Percentiles rank a stretch among this genome's conserved stretches.
These are phyloP conservation scores for Dendrolimus punctatus DNA, from an alignment of 1,140 invertebrate genomes.

Conservation along the genomic window DNA sequence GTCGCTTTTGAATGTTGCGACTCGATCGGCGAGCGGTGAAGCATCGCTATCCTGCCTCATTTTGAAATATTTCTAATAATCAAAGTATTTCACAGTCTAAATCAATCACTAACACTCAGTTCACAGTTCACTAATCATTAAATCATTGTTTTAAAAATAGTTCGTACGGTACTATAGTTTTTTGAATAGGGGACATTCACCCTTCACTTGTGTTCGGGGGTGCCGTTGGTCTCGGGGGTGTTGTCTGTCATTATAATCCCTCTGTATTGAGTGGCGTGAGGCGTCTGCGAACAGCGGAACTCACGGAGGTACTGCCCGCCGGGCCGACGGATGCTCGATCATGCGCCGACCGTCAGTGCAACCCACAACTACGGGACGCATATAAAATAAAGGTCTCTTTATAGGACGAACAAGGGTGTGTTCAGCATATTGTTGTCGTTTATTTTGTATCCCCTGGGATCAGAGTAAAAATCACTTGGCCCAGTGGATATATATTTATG, in stretches of 20 bases:
- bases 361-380: slow-evolving; percentile 18
- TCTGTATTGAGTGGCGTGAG: slow-evolving; percentile 11
- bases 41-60: slow-evolving; percentile 56
- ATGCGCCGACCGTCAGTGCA: slow-evolving; percentile 41
- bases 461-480: no score
- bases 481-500: no score
- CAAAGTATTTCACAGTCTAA: neutral
- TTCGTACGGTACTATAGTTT: no score
- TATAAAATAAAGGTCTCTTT: slow-evolving; percentile 28
- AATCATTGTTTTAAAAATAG: no score
- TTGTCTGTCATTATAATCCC: slow-evolving; percentile 39
- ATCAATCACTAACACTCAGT: no score
- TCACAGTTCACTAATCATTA: no score
- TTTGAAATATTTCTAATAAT: slow-evolving; percentile 15
- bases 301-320: slow-evolving; percentile 38
- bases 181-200: slow-evolving; percentile 9
- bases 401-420: no score
- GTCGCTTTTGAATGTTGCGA: slow-evolving; percentile 62
- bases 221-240: slow-evolving; percentile 12
- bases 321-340: slow-evolving; percentile 35
- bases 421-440: no score
- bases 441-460: no score
- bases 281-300: slow-evolving; percentile 21
- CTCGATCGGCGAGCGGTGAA: slow-evolving; percentile 44
- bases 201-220: slow-evolving; percentile 17